Percentiles rank a stretch among this genome's conserved stretches.
Evolutionary conservation across 2,113 vertebrate genomes (phyloP).

Genomic region (Calonectris borealis): DNA sequence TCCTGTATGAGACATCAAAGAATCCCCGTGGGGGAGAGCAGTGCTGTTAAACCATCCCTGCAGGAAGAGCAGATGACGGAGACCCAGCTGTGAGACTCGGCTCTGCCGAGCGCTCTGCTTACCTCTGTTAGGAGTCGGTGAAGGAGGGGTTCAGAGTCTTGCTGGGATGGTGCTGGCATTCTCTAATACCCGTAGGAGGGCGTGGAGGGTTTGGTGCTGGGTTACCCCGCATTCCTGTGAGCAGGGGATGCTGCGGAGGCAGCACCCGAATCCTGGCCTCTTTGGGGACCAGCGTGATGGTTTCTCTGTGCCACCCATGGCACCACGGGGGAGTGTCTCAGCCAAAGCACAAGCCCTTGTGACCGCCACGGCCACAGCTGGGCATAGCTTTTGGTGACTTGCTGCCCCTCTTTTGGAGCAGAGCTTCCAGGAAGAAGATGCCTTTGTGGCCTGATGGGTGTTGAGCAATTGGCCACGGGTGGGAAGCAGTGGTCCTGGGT

Average conservation of each 20-base stretch:
- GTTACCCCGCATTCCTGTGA: not conserved
- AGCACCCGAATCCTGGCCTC: not conserved
- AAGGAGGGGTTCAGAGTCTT: not conserved
- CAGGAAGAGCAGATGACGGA: not conserved
- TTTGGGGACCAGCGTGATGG: accelerated
- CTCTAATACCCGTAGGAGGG: not conserved
- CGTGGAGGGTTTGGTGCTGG: not conserved
- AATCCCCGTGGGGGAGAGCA: not conserved
- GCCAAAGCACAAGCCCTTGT: not conserved
- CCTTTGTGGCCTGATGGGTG: not conserved
- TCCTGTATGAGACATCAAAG: not conserved
- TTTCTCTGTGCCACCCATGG: not conserved
- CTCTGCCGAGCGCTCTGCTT: not conserved
- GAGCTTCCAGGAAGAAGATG: not conserved
- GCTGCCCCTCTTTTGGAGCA: not conserved
- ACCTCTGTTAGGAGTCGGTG: accelerated
- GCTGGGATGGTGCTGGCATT: not conserved
- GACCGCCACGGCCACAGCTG: not conserved
- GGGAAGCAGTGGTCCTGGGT: not conserved
- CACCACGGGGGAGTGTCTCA: not conserved
- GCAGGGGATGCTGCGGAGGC: not conserved
- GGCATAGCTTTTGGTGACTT: not conserved
- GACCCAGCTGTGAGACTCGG: not conserved
- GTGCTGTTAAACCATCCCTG: not conserved
- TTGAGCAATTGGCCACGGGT: not conserved